Percentiles rank a stretch among this genome's conserved stretches.
phyloP scores from a whole-genome alignment of 1,140 invertebrate species.

The Dysdera silvatica region DNA sequence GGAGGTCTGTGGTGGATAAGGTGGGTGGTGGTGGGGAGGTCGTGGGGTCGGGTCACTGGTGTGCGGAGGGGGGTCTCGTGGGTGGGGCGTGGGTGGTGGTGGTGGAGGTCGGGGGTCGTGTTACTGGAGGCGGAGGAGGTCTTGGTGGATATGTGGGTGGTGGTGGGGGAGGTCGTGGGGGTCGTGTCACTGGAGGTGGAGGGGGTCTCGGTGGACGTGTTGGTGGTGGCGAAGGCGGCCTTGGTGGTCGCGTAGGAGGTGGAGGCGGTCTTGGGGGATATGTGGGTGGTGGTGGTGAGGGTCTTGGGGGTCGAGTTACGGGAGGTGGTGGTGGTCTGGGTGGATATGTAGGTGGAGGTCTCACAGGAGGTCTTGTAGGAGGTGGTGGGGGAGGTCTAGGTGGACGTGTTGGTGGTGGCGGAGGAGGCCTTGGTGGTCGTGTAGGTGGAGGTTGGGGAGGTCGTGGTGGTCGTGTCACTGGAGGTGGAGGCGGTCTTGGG shows the following conservation, averaged over 20 bases:
- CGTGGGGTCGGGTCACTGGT: neutral
- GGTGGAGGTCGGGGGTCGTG: neutral
- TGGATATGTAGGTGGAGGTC: neutral
- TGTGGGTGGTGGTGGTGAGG: neutral
- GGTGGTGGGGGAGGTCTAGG: neutral
- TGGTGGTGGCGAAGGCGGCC: neutral
- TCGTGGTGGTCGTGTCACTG: neutral
- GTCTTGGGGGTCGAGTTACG: neutral
- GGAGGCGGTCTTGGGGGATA: neutral
- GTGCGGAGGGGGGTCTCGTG: neutral
- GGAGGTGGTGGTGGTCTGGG: neutral
- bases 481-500: neutral
- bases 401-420: neutral
- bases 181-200: neutral
- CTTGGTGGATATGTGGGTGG: neutral
- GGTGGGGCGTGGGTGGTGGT: neutral
- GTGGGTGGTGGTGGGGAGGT: neutral
- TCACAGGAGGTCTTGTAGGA: neutral
- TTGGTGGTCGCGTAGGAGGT: constrained; percentile 10
- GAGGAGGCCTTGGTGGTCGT: neutral
- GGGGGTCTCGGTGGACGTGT: neutral
- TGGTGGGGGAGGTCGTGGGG: neutral
- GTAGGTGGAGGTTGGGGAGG: neutral
- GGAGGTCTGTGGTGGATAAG: neutral
- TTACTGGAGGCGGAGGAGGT: neutral